Conservation (phyloP, 2,888 invertebrate genomes). For the Clusia tigrina region DNA sequence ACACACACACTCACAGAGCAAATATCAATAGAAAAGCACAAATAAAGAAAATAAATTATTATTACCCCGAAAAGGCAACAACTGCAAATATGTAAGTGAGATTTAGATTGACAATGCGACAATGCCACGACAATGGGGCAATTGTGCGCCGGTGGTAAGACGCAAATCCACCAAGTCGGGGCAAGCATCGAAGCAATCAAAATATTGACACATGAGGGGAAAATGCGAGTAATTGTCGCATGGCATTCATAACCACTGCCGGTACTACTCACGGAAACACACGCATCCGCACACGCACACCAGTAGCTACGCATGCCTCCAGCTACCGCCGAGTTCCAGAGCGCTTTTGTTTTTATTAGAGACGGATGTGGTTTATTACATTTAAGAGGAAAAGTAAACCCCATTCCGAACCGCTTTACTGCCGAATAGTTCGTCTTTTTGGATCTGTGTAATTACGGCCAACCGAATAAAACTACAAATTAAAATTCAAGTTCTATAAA, state of each 20-base stretch:
- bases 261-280: too few relatives aligned
- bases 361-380: slow-evolving; percentile 1
- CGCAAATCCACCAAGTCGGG: slow-evolving; percentile 14
- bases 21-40: too few relatives aligned
- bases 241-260: too few relatives aligned
- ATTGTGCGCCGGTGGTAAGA: slow-evolving; percentile 17
- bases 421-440: background rate
- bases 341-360: too few relatives aligned
- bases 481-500: background rate
- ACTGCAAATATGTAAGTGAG: too few relatives aligned
- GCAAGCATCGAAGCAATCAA: background rate
- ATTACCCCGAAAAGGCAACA: too few relatives aligned
- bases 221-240: too few relatives aligned
- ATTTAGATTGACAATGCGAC: background rate
- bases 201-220: too few relatives aligned
- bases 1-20: slow-evolving; percentile 1
- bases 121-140: slow-evolving; percentile 11
- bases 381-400: background rate
- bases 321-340: too few relatives aligned
- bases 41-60: too few relatives aligned
- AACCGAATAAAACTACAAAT: background rate
- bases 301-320: too few relatives aligned
- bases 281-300: too few relatives aligned
- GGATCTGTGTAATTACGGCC: background rate
- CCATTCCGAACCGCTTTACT: background rate